Conservation (phyloP, 2,797 vertebrate species). For the Lacerta agilis region DNA sequence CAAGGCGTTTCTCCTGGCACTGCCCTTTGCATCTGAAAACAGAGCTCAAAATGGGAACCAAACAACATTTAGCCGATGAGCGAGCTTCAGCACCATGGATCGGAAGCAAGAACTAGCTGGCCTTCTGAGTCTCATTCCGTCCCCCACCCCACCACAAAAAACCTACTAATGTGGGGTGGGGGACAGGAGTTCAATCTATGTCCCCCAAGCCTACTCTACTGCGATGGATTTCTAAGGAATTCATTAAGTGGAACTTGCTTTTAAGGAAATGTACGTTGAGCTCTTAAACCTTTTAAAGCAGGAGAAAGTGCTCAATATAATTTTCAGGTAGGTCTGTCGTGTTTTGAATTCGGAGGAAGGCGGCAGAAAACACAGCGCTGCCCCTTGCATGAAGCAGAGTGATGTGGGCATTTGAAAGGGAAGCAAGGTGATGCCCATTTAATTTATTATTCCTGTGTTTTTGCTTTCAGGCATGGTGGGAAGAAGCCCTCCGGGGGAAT, state of each 20-base stretch:
- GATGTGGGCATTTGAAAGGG: too few species aligned
- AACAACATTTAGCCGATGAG: background rate
- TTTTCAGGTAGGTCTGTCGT: background rate
- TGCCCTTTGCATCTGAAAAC: slow-evolving; percentile 71
- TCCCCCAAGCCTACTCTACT: too few species aligned
- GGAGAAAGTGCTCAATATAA: background rate
- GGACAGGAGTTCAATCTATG: too few species aligned
- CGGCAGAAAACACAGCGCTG: background rate
- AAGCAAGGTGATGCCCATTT: too few species aligned
- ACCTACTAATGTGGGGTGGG: too few species aligned
- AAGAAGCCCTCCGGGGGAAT: too few species aligned
- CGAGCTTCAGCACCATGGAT: background rate
- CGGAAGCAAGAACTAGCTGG: too few species aligned
- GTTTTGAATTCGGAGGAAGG: background rate
- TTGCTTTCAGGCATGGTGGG: too few species aligned
- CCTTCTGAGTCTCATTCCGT: too few species aligned
- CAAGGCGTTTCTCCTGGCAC: slow-evolving; percentile 64
- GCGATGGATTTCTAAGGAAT: background rate
- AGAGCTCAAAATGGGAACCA: slow-evolving; percentile 49
- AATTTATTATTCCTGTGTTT: too few species aligned
- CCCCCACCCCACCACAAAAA: too few species aligned
- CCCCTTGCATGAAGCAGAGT: too few species aligned
- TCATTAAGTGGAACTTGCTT: background rate
- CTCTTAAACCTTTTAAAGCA: background rate
- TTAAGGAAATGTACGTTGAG: background rate